Conservation (phyloP, 2,888 invertebrate genomes). For the Marronus borbonicus region DNA sequence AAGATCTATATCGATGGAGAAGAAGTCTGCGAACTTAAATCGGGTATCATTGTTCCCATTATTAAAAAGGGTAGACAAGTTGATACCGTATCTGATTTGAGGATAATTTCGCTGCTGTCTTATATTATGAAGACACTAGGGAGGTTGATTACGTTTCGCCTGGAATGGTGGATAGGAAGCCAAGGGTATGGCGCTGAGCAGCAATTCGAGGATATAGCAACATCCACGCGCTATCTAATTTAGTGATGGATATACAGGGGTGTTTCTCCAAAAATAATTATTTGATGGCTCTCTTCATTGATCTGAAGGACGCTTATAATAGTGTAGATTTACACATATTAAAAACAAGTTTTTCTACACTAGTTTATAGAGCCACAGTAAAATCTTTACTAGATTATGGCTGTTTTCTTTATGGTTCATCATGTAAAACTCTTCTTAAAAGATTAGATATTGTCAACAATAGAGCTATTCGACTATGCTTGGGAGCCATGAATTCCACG, state of each 20-base stretch:
- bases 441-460: background rate
- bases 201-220: background rate
- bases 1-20: background rate
- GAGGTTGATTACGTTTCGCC: background rate
- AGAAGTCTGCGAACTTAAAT: background rate
- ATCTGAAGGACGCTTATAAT: constrained; percentile 8
- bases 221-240: background rate
- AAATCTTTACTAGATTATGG: background rate
- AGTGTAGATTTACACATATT: background rate
- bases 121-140: background rate
- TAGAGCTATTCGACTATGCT: background rate
- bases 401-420: background rate
- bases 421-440: background rate
- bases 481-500: background rate
- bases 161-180: background rate
- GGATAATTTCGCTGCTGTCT: background rate
- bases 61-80: background rate
- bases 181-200: background rate
- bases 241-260: background rate
- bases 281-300: background rate
- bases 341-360: no score
- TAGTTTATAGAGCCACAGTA: no score
- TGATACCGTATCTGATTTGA: background rate
- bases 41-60: background rate
- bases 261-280: background rate